A percentile compares a stretch with the other conserved stretches of the same genome.
Conservation (phyloP, 2,888 invertebrate genomes). For the Abrostola triplasia region DNA sequence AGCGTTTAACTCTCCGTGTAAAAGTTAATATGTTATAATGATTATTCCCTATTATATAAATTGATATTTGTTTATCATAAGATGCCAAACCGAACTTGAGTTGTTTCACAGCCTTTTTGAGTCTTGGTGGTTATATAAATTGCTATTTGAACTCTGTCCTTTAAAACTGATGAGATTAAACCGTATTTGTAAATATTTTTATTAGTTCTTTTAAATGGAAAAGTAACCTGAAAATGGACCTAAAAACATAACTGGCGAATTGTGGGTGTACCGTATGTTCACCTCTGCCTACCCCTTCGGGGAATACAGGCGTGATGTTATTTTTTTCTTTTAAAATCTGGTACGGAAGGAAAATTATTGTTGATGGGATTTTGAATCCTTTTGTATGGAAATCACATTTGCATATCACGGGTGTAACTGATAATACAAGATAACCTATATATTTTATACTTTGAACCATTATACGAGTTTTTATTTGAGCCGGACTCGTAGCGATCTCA, state of each 20-base stretch:
- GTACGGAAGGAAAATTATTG: too few species aligned
- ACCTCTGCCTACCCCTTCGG: too few species aligned
- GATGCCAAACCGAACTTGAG: slow-evolving; percentile 78
- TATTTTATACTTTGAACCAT: too few species aligned
- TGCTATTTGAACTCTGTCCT: slow-evolving; percentile 71
- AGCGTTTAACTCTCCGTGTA: slow-evolving; percentile 49
- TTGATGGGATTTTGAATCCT: too few species aligned
- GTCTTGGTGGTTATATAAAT: slow-evolving; percentile 78
- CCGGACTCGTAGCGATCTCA: too few species aligned
- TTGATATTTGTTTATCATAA: slow-evolving; percentile 61
- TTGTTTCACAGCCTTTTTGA: slow-evolving; percentile 86
- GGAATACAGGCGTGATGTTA: too few species aligned
- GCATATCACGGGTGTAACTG: too few species aligned
- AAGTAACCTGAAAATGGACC: slow-evolving; percentile 13
- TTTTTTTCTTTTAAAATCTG: background rate
- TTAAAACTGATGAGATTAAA: slow-evolving; percentile 29
- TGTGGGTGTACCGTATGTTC: too few species aligned
- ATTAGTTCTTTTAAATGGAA: slow-evolving; percentile 10
- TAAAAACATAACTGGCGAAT: too few species aligned
- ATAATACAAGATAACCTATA: too few species aligned
- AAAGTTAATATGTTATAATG: slow-evolving; percentile 42
- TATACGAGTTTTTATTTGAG: too few species aligned
- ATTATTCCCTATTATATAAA: slow-evolving; percentile 52
- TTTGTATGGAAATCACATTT: too few species aligned
- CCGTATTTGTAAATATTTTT: slow-evolving; percentile 23